These are phyloP conservation scores for Diarsia brunnea DNA, from an alignment of 2,888 invertebrate genomes.

Conservation along the genomic window DNA sequence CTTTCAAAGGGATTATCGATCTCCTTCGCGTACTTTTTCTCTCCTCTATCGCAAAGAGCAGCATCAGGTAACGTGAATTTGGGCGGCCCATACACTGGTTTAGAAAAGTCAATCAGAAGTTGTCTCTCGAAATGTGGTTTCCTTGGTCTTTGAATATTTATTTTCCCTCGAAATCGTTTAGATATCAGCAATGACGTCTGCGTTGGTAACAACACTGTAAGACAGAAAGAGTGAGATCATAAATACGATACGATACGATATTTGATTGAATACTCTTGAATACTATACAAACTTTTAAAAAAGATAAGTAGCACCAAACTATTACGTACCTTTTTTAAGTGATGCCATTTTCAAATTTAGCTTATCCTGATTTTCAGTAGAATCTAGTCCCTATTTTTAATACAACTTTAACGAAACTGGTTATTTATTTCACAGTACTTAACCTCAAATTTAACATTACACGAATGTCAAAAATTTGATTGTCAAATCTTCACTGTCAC, in stretches of 20 bases:
- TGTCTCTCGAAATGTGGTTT: conserved; percentile 93
- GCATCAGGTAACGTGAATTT: conserved; percentile 85
- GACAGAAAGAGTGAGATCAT: conserved; percentile 18
- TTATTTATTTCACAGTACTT: conserved; percentile 18
- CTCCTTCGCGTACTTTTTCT: conserved; percentile 70
- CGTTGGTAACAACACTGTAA: conserved; percentile 85
- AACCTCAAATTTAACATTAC: conserved; percentile 22
- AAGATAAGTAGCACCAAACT: neutral
- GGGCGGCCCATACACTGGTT: conserved; percentile 91
- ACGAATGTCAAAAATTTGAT: conserved; percentile 1
- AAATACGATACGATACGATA: neutral
- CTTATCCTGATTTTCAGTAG: neutral
- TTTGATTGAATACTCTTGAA: too few species aligned
- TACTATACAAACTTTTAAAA: neutral
- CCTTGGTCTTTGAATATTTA: conserved; percentile 94
- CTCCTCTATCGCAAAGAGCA: conserved; percentile 88
- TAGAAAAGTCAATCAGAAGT: conserved; percentile 91
- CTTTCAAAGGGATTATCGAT: conserved; percentile 93
- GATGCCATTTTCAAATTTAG: conserved; percentile 44
- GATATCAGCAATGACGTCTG: conserved; percentile 88
- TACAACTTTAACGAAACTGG: neutral
- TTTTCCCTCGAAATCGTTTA: conserved; percentile 93
- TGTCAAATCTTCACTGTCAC: neutral
- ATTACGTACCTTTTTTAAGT: conserved; percentile 58
- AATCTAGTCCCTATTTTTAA: neutral